phyloP scores from a whole-genome alignment of 2,888 invertebrate species.

The Scaptomyza cyrtandrae region DNA sequence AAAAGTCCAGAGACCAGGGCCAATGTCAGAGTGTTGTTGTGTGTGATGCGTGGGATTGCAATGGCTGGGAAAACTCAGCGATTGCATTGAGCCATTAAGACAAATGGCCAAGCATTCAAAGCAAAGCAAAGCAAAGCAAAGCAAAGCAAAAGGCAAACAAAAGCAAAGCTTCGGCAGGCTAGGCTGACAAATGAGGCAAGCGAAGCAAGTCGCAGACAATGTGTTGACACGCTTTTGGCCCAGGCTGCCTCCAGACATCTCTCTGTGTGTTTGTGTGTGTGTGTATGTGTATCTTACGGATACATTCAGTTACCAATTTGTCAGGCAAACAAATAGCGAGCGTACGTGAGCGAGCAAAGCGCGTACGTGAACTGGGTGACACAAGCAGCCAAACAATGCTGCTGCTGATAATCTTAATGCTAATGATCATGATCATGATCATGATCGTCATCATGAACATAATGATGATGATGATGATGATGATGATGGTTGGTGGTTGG shows the following conservation, averaged over 20 bases:
- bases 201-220: slow-evolving; percentile 57
- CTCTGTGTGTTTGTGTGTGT: slow-evolving; percentile 2
- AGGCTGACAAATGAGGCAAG: slow-evolving; percentile 68
- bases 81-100: slow-evolving; percentile 76
- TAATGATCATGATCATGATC: slow-evolving; percentile 21
- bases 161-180: slow-evolving; percentile 53
- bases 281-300: slow-evolving; percentile 30
- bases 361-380: slow-evolving; percentile 78
- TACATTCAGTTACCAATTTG: slow-evolving; percentile 74
- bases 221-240: slow-evolving; percentile 76
- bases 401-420: slow-evolving; percentile 3
- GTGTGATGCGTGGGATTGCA: slow-evolving; percentile 75
- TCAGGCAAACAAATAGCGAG: slow-evolving; percentile 73
- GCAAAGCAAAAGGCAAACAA: slow-evolving; percentile 50
- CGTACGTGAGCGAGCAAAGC: slow-evolving; percentile 69
- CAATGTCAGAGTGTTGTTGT: slow-evolving; percentile 55
- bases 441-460: slow-evolving; percentile 19
- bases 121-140: slow-evolving; percentile 16
- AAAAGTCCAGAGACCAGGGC: slow-evolving; percentile 56
- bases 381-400: slow-evolving; percentile 25
- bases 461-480: no score
- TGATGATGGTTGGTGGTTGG: slow-evolving; percentile 13
- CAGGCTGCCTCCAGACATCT: slow-evolving; percentile 2
- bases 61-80: slow-evolving; percentile 31
- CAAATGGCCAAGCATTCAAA: slow-evolving; percentile 67